Conservation (phyloP, 2,113 vertebrate species). For the Carettochelys insculpta region DNA sequence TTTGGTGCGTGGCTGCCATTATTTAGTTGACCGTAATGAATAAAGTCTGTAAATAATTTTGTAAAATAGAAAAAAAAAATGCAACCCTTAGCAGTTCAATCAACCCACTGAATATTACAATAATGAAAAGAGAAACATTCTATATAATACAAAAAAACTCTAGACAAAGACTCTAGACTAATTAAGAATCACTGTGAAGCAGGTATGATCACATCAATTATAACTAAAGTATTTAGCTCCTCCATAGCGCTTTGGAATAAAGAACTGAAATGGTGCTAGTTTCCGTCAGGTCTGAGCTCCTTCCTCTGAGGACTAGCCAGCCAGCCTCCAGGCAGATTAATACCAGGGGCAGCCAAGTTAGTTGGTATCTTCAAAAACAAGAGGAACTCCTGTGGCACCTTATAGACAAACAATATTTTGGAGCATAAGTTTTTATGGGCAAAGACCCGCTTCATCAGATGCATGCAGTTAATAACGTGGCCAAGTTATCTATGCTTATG, state of each 20-base stretch:
- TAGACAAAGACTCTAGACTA: not conserved
- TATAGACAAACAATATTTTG: too few relatives aligned
- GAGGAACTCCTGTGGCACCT: too few relatives aligned
- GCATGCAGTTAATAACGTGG: too few relatives aligned
- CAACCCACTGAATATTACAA: not conserved
- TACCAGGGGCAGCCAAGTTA: too few relatives aligned
- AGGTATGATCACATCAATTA: not conserved
- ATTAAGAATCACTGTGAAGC: not conserved
- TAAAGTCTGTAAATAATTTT: too few relatives aligned
- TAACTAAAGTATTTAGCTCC: not conserved
- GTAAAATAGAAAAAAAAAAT: not conserved
- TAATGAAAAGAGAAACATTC: not conserved
- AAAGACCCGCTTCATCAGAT: too few relatives aligned
- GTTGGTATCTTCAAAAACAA: too few relatives aligned
- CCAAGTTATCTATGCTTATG: not conserved
- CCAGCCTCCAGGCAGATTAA: not conserved
- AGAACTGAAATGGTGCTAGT: not conserved
- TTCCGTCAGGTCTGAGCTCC: not conserved
- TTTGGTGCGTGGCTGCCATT: not conserved
- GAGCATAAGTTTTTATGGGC: too few relatives aligned
- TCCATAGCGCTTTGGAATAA: not conserved
- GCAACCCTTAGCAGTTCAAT: not conserved
- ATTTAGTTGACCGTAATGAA: not conserved
- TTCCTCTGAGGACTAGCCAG: not conserved
- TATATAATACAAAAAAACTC: not conserved